Evolutionary conservation across 2,888 invertebrate species (phyloP).

Genomic region (Rhamnusium bicolor): DNA sequence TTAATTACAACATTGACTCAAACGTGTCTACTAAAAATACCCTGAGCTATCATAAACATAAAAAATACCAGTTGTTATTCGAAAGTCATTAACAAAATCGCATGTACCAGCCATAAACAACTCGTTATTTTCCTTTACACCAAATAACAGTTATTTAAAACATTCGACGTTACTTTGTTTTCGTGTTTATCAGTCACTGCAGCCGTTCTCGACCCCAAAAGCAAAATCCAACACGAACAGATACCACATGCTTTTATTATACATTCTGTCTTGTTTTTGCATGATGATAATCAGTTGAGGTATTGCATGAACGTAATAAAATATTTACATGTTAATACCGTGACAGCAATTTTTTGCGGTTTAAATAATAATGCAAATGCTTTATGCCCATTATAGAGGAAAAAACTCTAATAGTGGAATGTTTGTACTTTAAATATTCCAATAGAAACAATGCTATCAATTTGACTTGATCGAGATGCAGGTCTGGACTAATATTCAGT

Average conservation of each 20-base stretch:
- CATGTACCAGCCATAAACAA: slow-evolving; percentile 51
- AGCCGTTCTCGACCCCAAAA: slow-evolving; percentile 9
- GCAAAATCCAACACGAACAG: slow-evolving; percentile 15
- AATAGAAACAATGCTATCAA: no score
- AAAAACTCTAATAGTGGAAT: no score
- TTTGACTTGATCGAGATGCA: no score
- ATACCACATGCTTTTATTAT: slow-evolving; percentile 21
- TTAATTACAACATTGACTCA: neutral
- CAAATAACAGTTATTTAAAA: slow-evolving; percentile 51
- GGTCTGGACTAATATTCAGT: no score
- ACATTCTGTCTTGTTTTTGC: slow-evolving; percentile 8
- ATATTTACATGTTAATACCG: slow-evolving; percentile 3
- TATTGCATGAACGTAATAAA: neutral
- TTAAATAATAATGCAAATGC: neutral
- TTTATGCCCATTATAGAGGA: neutral
- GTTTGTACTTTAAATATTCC: no score
- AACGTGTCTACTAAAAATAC: neutral
- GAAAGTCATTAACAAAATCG: slow-evolving; percentile 54
- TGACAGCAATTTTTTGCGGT: neutral
- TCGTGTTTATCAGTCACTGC: slow-evolving; percentile 25
- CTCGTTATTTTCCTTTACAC: slow-evolving; percentile 45
- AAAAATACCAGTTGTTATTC: slow-evolving; percentile 49
- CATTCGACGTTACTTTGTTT: slow-evolving; percentile 16
- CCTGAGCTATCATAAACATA: neutral
- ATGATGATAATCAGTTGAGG: slow-evolving; percentile 7